Percentiles rank a stretch among this genome's conserved stretches.
phyloP scores from a whole-genome alignment of 2,888 invertebrate genomes.

The Cryptus viduatorius region DNA sequence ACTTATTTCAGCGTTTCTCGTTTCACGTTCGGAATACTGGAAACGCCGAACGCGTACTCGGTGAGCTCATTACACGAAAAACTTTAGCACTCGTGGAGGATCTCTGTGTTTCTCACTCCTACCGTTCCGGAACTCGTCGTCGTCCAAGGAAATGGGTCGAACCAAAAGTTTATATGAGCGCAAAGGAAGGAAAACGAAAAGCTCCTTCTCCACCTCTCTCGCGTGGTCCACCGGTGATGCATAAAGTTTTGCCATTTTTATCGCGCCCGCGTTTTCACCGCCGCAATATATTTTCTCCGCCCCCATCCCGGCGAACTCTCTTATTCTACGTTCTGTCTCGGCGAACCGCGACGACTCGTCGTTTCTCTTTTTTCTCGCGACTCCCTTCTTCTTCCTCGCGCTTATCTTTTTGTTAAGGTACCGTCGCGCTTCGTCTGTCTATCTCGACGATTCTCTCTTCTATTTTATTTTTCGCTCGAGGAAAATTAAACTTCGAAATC shows the following conservation, averaged over 20 bases:
- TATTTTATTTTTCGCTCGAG: not conserved
- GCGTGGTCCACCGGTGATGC: conserved; percentile 62
- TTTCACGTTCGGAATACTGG: conserved; percentile 34
- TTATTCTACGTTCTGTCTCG: conserved; percentile 15
- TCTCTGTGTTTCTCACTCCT: not conserved
- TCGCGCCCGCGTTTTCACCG: conserved; percentile 63
- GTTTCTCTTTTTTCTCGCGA: not conserved
- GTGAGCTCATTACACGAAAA: conserved; percentile 70
- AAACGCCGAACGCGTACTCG: conserved; percentile 60
- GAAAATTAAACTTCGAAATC: conserved; percentile 5
- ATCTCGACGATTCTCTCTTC: not conserved
- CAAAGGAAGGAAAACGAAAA: conserved; percentile 44
- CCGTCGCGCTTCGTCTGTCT: not conserved
- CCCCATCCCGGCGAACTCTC: conserved; percentile 9
- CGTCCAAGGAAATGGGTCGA: conserved; percentile 57
- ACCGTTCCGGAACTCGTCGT: conserved; percentile 40
- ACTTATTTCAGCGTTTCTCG: not conserved
- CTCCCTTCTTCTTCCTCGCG: not conserved
- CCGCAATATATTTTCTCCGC: conserved; percentile 57
- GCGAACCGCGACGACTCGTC: conserved; percentile 32
- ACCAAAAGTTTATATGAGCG: conserved; percentile 62
- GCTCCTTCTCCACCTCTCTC: not conserved
- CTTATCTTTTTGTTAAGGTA: conserved; percentile 11
- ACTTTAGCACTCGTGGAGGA: conserved; percentile 65
- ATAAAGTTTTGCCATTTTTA: conserved; percentile 72